Percentiles rank a stretch among this genome's conserved stretches.
Evolutionary conservation across 2,888 invertebrate genomes (phyloP).

Genomic region (Elegia similella): DNA sequence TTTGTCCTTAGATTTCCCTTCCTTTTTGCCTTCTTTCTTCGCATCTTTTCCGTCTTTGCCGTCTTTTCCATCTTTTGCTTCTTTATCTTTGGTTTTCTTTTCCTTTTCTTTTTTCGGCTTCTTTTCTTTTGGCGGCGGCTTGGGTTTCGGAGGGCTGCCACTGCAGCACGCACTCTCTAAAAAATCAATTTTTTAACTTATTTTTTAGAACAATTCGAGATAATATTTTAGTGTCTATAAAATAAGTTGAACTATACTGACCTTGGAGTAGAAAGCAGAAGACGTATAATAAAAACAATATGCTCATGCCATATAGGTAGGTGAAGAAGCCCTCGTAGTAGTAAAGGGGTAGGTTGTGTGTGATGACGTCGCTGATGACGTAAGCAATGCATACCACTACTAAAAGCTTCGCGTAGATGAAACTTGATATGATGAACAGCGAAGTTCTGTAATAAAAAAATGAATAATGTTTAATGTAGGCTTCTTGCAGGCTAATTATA

Average conservation of each 20-base stretch:
- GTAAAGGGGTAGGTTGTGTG: constrained; percentile 93
- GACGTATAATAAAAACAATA: constrained; percentile 95
- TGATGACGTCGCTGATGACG: constrained; percentile 96
- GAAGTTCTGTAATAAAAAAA: constrained; percentile 89
- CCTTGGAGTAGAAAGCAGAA: constrained; percentile 96
- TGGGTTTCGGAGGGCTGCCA: constrained; percentile 85
- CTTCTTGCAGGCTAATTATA: not conserved
- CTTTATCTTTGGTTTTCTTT: constrained; percentile 84
- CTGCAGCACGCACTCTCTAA: constrained; percentile 92
- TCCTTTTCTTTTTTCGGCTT: constrained; percentile 86
- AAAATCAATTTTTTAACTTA: constrained; percentile 18
- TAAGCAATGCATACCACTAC: constrained; percentile 96
- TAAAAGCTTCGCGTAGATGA: constrained; percentile 96
- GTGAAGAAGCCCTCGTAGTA: constrained; percentile 98
- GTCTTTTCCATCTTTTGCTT: constrained; percentile 74
- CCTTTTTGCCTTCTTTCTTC: constrained; percentile 81
- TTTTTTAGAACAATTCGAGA: not conserved
- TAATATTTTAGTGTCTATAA: not conserved
- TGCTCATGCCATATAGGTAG: constrained; percentile 95
- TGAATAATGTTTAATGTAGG: not conserved
- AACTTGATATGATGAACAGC: constrained; percentile 96
- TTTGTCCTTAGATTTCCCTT: constrained; percentile 77
- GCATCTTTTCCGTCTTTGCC: constrained; percentile 75
- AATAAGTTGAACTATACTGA: constrained; percentile 43
- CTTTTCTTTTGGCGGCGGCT: constrained; percentile 85